A percentile compares a stretch with the other conserved stretches of the same genome.
Conservation (phyloP, 2,113 vertebrate species). For the Genyomyrus donnyi region DNA sequence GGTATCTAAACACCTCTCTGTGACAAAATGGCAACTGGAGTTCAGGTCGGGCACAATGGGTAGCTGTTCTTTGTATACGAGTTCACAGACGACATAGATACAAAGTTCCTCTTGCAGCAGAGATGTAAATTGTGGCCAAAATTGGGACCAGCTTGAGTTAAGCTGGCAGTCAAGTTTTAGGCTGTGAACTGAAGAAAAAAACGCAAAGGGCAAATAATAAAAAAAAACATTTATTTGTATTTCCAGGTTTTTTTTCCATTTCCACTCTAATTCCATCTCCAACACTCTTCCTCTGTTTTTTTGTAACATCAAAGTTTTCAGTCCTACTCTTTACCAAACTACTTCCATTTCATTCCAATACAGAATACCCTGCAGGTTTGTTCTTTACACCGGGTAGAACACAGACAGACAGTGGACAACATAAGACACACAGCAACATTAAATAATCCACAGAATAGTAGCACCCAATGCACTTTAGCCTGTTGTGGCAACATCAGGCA, state of each 20-base stretch:
- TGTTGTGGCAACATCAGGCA: neutral
- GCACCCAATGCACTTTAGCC: neutral
- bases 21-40: neutral
- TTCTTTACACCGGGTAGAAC: conserved; percentile 23
- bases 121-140: neutral
- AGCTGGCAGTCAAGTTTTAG: neutral
- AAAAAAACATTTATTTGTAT: conserved; percentile 60
- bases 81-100: neutral
- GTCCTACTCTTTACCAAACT: neutral
- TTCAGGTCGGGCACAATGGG: neutral
- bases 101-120: neutral
- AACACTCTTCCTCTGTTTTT: neutral
- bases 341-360: conserved; percentile 41
- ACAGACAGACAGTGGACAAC: conserved; percentile 32
- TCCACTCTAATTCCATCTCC: conserved; percentile 24
- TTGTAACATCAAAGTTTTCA: neutral
- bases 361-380: conserved; percentile 65
- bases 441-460: neutral
- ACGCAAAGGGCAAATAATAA: conserved; percentile 11
- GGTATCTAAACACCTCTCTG: neutral
- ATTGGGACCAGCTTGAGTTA: neutral
- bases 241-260: conserved; percentile 40
- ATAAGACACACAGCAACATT: neutral
- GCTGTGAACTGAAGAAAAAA: neutral
- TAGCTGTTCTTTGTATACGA: neutral